Conservation (phyloP, 2,888 invertebrate species). For the Synanthedon formicaeformis region DNA sequence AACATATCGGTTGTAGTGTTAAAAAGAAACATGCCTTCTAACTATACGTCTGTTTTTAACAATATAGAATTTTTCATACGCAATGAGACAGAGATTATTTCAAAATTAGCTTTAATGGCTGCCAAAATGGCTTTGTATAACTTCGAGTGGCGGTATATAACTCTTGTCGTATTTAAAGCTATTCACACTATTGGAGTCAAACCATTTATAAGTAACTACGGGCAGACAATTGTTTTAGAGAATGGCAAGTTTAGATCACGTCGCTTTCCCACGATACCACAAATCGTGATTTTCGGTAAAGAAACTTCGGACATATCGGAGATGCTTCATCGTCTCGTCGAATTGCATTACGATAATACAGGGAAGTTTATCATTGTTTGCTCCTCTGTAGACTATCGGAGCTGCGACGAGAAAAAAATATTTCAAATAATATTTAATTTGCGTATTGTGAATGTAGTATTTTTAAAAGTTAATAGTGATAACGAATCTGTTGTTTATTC, state of each 20-base stretch:
- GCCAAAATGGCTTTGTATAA: slow-evolving; percentile 38
- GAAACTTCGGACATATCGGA: slow-evolving; percentile 21
- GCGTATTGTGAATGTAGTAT: slow-evolving; percentile 26
- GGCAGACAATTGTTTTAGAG: slow-evolving; percentile 23
- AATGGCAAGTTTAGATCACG: slow-evolving; percentile 12
- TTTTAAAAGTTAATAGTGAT: slow-evolving; percentile 23
- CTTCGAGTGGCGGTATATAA: slow-evolving; percentile 39
- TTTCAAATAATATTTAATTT: slow-evolving; percentile 21
- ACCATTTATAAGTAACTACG: slow-evolving; percentile 27
- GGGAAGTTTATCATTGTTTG: slow-evolving; percentile 35
- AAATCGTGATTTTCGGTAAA: slow-evolving; percentile 32
- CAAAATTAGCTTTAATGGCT: slow-evolving; percentile 25
- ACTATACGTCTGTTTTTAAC: not conserved
- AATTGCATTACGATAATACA: slow-evolving; percentile 24
- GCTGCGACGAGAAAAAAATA: slow-evolving; percentile 26
- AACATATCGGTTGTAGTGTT: not conserved
- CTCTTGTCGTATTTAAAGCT: slow-evolving; percentile 27
- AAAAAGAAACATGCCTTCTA: not conserved
- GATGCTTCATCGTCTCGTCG: slow-evolving; percentile 21
- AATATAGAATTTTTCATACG: not conserved
- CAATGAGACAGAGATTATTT: not conserved
- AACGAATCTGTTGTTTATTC: slow-evolving; percentile 18
- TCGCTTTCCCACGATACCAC: slow-evolving; percentile 10
- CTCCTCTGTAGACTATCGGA: slow-evolving; percentile 11
- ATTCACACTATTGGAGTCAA: slow-evolving; percentile 19